Base-by-base conservation (phyloP, 2,888 invertebrate genomes). In the Holacanthella duospinosa region DNA sequence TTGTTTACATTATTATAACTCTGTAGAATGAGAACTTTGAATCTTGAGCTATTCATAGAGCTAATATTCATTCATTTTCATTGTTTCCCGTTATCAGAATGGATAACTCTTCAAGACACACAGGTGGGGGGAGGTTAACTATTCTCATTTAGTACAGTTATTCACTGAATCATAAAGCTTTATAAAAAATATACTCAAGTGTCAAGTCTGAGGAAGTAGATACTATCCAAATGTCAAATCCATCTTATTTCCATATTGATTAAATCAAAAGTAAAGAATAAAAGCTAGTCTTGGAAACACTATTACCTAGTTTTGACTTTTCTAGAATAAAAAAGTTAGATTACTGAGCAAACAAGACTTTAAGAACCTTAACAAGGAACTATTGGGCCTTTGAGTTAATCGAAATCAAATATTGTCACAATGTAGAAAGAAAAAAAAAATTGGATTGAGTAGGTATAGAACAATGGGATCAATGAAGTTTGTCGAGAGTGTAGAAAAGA, bases 41-140 rank as follows among this genome's bases (percentile, higher is more conserved):
- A 16, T 36, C 36, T 36, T 12, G 36, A 16, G 36, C 9, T 36
- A 36, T 6, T 36, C 36, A 36, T 36, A 16, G 16, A 36, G 6
- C 36, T 16, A 48, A 48, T 48, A 21, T 21, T 48, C 48, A 48
- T 48, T 48, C 48, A 48, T 48, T 48, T 21, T 48, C 48, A 48
- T 48, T 21, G 4, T 48, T 48, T 48, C 19, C 48, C 48, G n/a
- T 48, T 48, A 12, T 36, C 6, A 12, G 6, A 36, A 12, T 36
- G 16, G 36, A 36, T n/a, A n/a, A n/a, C n/a, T n/a, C n/a, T n/a
- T n/a, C n/a, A n/a, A n/a, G n/a, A n/a, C n/a, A n/a, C n/a, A n/a
- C n/a, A n/a, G n/a, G n/a, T n/a, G n/a, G n/a, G n/a, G n/a, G n/a
- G n/a, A n/a, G n/a, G n/a, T n/a, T n/a, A n/a, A n/a, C n/a, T n/a